phyloP scores from a whole-genome alignment of 2,797 vertebrate species.

The Urosaurus nigricauda region DNA sequence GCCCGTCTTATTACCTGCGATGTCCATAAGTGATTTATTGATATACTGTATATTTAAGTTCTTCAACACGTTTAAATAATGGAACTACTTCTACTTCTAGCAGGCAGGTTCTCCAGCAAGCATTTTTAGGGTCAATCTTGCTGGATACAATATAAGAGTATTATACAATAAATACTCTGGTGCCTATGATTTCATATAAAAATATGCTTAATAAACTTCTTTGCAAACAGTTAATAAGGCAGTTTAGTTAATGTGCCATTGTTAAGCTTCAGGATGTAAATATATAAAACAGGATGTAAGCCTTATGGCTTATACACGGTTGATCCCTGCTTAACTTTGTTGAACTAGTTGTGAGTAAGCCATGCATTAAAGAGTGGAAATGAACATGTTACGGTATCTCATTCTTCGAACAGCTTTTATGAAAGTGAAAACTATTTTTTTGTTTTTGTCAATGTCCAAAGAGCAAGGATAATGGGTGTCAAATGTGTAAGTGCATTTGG shows the following conservation, averaged over 20 bases:
- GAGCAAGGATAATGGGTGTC: too few species aligned
- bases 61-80: neutral
- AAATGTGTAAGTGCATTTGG: too few species aligned
- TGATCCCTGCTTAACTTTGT: slow-evolving; percentile 75
- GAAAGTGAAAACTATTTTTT: too few species aligned
- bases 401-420: slow-evolving; percentile 52
- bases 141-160: neutral
- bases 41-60: neutral
- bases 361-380: slow-evolving; percentile 68
- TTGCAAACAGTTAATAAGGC: neutral
- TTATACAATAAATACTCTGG: neutral
- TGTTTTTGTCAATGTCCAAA: too few species aligned
- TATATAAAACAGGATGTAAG: slow-evolving; percentile 48
- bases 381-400: slow-evolving; percentile 65
- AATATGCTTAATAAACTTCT: neutral
- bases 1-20: too few species aligned
- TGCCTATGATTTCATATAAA: neutral
- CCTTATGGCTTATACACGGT: slow-evolving; percentile 40
- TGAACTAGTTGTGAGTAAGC: slow-evolving; percentile 86
- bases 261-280: too few species aligned
- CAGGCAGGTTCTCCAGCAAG: neutral
- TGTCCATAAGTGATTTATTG: neutral
- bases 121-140: neutral
- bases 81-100: neutral
- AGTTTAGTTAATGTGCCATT: slow-evolving; percentile 7